Evolutionary conservation across 2,888 invertebrate species (phyloP), one percentile per base, ranked within the genome.

Genomic region (Machimus rusticus): DNA sequence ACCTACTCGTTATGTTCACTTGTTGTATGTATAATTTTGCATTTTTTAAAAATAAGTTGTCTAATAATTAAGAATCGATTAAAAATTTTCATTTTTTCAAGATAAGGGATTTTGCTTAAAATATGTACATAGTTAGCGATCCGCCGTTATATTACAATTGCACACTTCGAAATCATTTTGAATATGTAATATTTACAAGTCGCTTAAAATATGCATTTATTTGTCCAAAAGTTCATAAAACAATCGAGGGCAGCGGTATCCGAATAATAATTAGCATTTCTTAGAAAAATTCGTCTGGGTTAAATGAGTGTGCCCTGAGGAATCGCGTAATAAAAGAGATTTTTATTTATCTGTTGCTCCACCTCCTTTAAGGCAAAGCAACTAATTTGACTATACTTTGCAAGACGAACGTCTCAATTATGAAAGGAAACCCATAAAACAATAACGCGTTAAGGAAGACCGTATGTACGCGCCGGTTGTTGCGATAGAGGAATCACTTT

Each of bases 341-440:
- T 86, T 86, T 77, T 57, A 82, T 66, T 77, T 55, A 34, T 34
- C 77, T 55, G 12, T 9, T 12, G 55, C 19, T 74, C 86, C 86
- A 55, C 86, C 86, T 55, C 77, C 23, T 86, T 55, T 39, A 31
- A 51, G 55, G 55, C 77, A 77, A 77, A 55, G 31, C 34, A 77
- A 19, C 74, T 39, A 77, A 34, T 37, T 34, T 55, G 5, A n/a
- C 23, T n/a, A 34, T 51, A 86, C 34, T 28, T 28, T 66, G 1
- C 14, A 87, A 87, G 79, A 79, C 31, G 74, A 81, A 87, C 81
- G 46, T 87, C 87, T 87, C 81, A 87, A 87, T 87, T 87, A 87
- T 66, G 46, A 81, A 19, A 74, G 87, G 78, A 78, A 87, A 34
- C 74, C 19, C 81, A 81, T 87, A 87, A 87, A 87, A 46, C 23